These are phyloP conservation scores for Chinchilla lanigera DNA, from an alignment of 2,113 vertebrate species.

Conservation along the genomic window DNA sequence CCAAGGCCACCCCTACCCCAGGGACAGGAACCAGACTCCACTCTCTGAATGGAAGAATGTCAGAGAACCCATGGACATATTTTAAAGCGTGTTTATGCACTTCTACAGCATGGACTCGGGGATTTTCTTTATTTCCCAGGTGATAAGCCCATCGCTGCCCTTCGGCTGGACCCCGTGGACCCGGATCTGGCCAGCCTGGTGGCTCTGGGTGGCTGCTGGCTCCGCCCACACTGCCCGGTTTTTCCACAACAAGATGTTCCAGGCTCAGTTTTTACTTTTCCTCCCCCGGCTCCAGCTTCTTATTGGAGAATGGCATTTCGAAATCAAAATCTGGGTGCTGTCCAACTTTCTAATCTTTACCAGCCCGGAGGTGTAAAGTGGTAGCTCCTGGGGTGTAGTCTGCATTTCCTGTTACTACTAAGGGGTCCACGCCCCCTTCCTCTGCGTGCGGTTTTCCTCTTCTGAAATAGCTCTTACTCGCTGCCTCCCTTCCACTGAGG, in stretches of 20 bases:
- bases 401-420: background rate
- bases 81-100: background rate
- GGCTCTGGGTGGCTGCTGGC: background rate
- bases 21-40: background rate
- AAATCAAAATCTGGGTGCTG: background rate
- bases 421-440: background rate
- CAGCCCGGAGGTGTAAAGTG: background rate
- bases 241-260: background rate
- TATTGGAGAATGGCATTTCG: background rate
- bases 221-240: background rate
- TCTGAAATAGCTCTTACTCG: background rate
- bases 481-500: background rate
- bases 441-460: background rate
- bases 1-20: background rate
- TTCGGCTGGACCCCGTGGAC: background rate
- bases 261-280: background rate
- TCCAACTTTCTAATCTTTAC: background rate
- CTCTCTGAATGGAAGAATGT: background rate
- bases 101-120: background rate
- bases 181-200: background rate
- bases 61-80: background rate
- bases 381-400: background rate
- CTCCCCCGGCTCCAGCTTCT: background rate
- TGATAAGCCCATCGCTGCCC: background rate
- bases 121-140: background rate